phyloP scores from a whole-genome alignment of 2,888 invertebrate species.

The Melieria crassipennis region DNA sequence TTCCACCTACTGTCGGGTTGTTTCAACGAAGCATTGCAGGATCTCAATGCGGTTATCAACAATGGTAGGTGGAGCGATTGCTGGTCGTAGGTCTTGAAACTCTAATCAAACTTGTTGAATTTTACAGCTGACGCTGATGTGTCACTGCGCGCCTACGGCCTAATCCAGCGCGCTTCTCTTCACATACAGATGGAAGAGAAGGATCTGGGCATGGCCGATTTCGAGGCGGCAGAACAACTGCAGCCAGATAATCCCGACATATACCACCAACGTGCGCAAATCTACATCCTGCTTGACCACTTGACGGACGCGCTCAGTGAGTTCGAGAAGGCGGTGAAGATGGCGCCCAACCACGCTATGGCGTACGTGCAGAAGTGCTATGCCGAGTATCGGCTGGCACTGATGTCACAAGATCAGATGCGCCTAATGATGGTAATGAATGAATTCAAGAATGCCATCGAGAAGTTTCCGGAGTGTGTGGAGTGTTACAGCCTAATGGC shows the following conservation, averaged over 20 bases:
- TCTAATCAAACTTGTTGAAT: neutral
- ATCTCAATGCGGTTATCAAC: slow-evolving; percentile 77
- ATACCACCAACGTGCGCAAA: slow-evolving; percentile 92
- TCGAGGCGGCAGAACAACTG: slow-evolving; percentile 78
- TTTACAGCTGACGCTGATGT: slow-evolving; percentile 67
- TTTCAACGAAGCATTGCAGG: slow-evolving; percentile 76
- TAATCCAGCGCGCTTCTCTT: slow-evolving; percentile 88
- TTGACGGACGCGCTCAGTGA: slow-evolving; percentile 83
- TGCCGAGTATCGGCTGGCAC: slow-evolving; percentile 81
- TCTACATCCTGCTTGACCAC: slow-evolving; percentile 83
- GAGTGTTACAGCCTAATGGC: slow-evolving; percentile 91
- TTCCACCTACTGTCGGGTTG: slow-evolving; percentile 83
- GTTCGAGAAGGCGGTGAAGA: slow-evolving; percentile 82
- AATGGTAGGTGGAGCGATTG: slow-evolving; percentile 60
- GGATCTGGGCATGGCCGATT: slow-evolving; percentile 80
- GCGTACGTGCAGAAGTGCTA: slow-evolving; percentile 92
- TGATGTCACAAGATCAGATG: slow-evolving; percentile 71
- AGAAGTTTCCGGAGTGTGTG: slow-evolving; percentile 83
- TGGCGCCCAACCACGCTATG: slow-evolving; percentile 86
- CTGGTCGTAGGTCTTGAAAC: neutral
- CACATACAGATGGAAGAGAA: slow-evolving; percentile 81
- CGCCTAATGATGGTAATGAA: slow-evolving; percentile 74
- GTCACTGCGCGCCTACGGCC: slow-evolving; percentile 81
- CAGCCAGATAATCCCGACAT: slow-evolving; percentile 87
- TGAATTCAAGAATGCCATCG: slow-evolving; percentile 79